These are phyloP conservation scores for Romanomermis culicivorax DNA, from an alignment of 2,888 invertebrate species.

Conservation along the genomic window DNA sequence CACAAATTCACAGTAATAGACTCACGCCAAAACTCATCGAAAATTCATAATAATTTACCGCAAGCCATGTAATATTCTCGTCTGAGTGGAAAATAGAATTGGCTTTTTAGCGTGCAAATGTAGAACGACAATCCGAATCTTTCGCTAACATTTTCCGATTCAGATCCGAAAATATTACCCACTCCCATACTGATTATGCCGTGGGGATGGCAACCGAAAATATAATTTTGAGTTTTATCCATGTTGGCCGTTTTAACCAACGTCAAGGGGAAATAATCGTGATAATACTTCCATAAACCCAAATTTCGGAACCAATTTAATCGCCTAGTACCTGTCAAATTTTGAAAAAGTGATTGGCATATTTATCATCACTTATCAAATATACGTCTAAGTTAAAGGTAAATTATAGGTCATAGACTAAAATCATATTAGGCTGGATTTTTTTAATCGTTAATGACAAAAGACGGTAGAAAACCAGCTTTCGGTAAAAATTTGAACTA, in stretches of 20 bases:
- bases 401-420: too few relatives aligned
- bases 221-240: slow-evolving; percentile 53
- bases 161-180: slow-evolving; percentile 55
- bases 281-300: slow-evolving; percentile 47
- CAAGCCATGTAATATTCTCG: slow-evolving; percentile 42
- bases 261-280: slow-evolving; percentile 61
- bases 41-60: too few relatives aligned
- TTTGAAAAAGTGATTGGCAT: too few relatives aligned
- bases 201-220: slow-evolving; percentile 60
- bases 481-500: too few relatives aligned
- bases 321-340: too few relatives aligned
- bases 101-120: slow-evolving; percentile 44
- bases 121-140: slow-evolving; percentile 31
- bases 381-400: too few relatives aligned
- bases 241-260: slow-evolving; percentile 60
- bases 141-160: slow-evolving; percentile 30
- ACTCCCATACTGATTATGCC: slow-evolving; percentile 61
- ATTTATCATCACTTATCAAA: too few relatives aligned
- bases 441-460: too few relatives aligned
- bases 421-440: too few relatives aligned
- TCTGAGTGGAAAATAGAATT: slow-evolving; percentile 47
- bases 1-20: too few relatives aligned
- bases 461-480: too few relatives aligned
- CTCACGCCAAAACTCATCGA: too few relatives aligned
- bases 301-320: slow-evolving; percentile 25